Percentiles rank a stretch among this genome's conserved stretches.
These are phyloP conservation scores for Carollia perspicillata DNA, from an alignment of 2,113 vertebrate genomes.

Conservation along the genomic window DNA sequence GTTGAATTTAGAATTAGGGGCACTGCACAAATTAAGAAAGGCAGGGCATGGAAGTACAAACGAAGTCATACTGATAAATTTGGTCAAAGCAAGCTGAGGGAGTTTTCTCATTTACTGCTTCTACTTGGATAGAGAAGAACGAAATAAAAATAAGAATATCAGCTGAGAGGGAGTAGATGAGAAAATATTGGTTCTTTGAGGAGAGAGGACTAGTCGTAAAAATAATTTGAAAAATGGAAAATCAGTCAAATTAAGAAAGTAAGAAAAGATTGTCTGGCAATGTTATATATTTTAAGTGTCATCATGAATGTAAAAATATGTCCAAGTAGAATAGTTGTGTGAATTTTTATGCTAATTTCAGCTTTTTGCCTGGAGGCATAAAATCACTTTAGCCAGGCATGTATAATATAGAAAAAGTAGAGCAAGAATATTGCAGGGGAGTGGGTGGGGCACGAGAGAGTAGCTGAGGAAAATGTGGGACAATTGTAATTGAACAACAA, in stretches of 20 bases:
- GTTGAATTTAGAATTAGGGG: neutral
- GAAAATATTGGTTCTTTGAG: neutral
- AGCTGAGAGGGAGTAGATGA: neutral
- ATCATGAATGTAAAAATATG: neutral
- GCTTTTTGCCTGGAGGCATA: neutral
- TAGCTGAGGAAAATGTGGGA: too few species aligned
- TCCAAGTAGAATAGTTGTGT: neutral
- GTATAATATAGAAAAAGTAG: neutral
- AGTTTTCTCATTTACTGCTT: neutral
- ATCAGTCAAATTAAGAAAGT: neutral
- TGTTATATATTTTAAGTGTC: neutral
- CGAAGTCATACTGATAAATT: neutral
- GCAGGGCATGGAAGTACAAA: neutral
- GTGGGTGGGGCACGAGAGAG: too few species aligned
- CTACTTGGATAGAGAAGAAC: neutral
- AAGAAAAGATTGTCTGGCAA: neutral
- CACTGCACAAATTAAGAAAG: neutral
- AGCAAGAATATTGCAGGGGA: neutral
- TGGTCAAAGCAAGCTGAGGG: neutral
- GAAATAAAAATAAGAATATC: neutral
- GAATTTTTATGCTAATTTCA: neutral
- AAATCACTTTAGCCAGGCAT: neutral
- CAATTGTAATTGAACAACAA: too few species aligned
- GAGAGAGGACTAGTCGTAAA: neutral
- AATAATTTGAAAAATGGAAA: slow-evolving; percentile 1